Evolutionary conservation across 2,888 invertebrate genomes (phyloP).

Genomic region (Horisme vitalbata): DNA sequence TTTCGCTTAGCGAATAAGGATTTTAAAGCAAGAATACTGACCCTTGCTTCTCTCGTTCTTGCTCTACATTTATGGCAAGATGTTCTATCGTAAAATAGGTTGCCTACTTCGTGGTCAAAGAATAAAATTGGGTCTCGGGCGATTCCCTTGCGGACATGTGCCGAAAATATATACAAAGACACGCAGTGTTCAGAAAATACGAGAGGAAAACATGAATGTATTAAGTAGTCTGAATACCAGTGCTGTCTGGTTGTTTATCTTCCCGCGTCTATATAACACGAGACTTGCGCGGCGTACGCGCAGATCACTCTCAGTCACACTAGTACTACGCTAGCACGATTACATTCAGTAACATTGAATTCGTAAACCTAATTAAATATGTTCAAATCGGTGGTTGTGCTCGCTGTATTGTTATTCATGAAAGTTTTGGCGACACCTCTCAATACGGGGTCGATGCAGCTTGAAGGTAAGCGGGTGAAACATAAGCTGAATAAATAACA

Average conservation of each 20-base stretch:
- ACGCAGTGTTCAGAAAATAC: too few species aligned
- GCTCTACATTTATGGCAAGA: too few species aligned
- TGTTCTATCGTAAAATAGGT: too few species aligned
- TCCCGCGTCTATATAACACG: conserved; percentile 44
- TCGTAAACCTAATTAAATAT: conserved; percentile 32
- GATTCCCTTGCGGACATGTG: too few species aligned
- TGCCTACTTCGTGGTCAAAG: too few species aligned
- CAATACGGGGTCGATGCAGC: conserved; percentile 24
- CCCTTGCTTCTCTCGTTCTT: too few species aligned
- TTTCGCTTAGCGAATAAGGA: too few species aligned
- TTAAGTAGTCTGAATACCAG: conserved; percentile 12
- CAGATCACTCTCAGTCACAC: conserved; percentile 25
- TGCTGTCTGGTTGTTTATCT: conserved; percentile 46
- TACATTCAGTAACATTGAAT: conserved; percentile 12
- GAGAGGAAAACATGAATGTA: conserved; percentile 1
- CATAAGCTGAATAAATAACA: too few species aligned
- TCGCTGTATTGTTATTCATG: conserved; percentile 46
- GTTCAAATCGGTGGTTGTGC: conserved; percentile 46
- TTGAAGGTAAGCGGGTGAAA: conserved; percentile 40
- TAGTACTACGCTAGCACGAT: conserved; percentile 22
- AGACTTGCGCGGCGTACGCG: conserved; percentile 1
- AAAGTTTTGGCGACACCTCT: conserved; percentile 43
- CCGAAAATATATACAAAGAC: too few species aligned
- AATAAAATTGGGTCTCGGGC: too few species aligned
- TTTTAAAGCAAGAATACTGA: too few species aligned